Evolutionary conservation across 2,797 vertebrate species (phyloP).

Genomic region (Anguilla anguilla): DNA sequence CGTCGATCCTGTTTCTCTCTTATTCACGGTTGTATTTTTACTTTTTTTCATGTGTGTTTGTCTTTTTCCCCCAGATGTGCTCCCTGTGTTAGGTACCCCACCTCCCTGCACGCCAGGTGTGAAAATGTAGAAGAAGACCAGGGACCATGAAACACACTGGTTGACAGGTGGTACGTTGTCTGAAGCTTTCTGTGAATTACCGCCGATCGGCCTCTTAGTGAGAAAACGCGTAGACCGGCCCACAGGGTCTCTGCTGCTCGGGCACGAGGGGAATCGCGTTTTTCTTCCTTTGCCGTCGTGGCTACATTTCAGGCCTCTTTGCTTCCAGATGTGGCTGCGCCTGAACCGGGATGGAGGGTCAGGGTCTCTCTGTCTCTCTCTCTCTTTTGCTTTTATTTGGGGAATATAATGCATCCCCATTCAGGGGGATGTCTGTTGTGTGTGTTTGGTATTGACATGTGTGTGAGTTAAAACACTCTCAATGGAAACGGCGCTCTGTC

Average conservation of each 20-base stretch:
- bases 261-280: not conserved
- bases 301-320: not conserved
- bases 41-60: not conserved
- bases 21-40: slow-evolving; percentile 4
- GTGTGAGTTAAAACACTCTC: slow-evolving; percentile 70
- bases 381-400: slow-evolving; percentile 64
- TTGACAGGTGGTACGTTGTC: not conserved
- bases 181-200: not conserved
- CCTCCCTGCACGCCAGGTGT: not conserved
- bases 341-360: not conserved
- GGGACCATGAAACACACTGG: not conserved
- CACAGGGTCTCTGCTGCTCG: not conserved
- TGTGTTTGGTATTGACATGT: slow-evolving; percentile 72
- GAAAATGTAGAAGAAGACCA: not conserved
- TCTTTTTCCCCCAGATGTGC: not conserved
- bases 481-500: slow-evolving; percentile 71
- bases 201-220: not conserved
- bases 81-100: not conserved
- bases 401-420: slow-evolving; percentile 62
- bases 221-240: not conserved
- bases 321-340: not conserved
- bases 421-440: slow-evolving; percentile 48
- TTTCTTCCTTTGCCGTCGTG: not conserved
- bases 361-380: slow-evolving; percentile 60
- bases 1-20: slow-evolving; percentile 32